These are phyloP conservation scores for Portevinia maculata DNA, from an alignment of 2,888 invertebrate genomes.

Conservation along the genomic window DNA sequence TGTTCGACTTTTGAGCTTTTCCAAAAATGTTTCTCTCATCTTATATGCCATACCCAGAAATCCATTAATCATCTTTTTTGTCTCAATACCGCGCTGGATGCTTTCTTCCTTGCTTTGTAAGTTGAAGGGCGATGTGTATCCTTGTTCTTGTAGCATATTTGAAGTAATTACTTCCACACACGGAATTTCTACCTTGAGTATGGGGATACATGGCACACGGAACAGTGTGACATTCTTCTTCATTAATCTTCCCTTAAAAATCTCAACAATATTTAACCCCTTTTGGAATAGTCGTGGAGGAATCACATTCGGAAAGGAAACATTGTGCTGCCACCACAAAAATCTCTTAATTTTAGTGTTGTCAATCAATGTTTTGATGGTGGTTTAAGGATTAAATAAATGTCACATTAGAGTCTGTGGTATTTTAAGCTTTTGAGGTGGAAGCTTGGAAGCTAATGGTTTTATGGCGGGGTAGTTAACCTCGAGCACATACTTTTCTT, in stretches of 20 bases:
- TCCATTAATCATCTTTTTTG: slow-evolving; percentile 73
- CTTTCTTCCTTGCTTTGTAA: slow-evolving; percentile 46
- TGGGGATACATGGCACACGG: slow-evolving; percentile 1
- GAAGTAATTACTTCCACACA: slow-evolving; percentile 72
- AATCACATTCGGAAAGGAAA: slow-evolving; percentile 35
- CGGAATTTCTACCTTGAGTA: slow-evolving; percentile 45
- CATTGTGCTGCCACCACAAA: slow-evolving; percentile 52
- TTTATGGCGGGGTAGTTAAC: too few relatives aligned
- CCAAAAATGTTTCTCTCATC: slow-evolving; percentile 37
- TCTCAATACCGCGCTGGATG: not conserved
- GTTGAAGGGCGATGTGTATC: slow-evolving; percentile 46
- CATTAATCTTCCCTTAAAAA: slow-evolving; percentile 65
- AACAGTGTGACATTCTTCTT: slow-evolving; percentile 21
- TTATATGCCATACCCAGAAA: slow-evolving; percentile 51
- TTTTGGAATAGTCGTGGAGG: slow-evolving; percentile 12
- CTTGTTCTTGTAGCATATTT: slow-evolving; percentile 68
- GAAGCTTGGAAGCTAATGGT: too few relatives aligned
- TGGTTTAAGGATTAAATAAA: not conserved
- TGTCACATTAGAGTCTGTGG: too few relatives aligned
- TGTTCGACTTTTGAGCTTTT: slow-evolving; percentile 37
- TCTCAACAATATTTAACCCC: slow-evolving; percentile 52
- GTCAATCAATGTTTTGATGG: slow-evolving; percentile 46
- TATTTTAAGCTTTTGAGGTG: too few relatives aligned
- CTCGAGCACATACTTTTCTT: too few relatives aligned
- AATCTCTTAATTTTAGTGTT: slow-evolving; percentile 50